Percentiles rank a stretch among this genome's conserved stretches.
Conservation (phyloP, 2,888 invertebrate genomes). For the Agrotis clavis region DNA sequence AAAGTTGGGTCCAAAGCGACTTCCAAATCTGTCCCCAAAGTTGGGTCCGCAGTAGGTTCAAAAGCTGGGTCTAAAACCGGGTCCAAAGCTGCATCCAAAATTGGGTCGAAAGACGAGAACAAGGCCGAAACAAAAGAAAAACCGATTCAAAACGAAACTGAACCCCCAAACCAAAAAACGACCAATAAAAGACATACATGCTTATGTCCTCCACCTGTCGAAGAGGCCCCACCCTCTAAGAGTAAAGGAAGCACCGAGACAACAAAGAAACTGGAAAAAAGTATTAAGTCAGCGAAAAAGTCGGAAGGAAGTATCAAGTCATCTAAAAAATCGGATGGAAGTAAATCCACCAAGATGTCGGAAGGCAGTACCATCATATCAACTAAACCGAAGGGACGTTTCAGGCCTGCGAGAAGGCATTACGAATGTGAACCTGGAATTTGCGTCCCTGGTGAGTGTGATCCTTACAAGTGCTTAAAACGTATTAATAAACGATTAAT, state of each 20-base stretch:
- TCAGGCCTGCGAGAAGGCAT: slow-evolving; percentile 17
- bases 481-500: slow-evolving; percentile 44
- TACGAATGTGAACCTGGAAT: slow-evolving; percentile 68
- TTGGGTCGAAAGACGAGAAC: not conserved
- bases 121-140: not conserved
- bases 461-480: slow-evolving; percentile 64
- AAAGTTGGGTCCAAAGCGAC: not conserved
- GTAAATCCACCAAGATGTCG: not conserved
- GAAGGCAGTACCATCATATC: slow-evolving; percentile 16
- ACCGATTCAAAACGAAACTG: not conserved
- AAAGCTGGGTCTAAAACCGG: not conserved
- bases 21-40: not conserved
- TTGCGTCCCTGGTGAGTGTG: slow-evolving; percentile 68
- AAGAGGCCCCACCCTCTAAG: slow-evolving; percentile 4
- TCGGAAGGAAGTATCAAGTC: slow-evolving; percentile 17
- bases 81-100: not conserved
- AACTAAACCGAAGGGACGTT: slow-evolving; percentile 24
- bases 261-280: slow-evolving; percentile 11
- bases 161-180: not conserved
- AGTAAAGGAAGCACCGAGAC: slow-evolving; percentile 27
- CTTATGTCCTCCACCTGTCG: slow-evolving; percentile 8
- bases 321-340: not conserved
- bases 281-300: slow-evolving; percentile 22
- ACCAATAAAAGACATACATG: not conserved
- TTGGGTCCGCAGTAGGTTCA: not conserved